Base-by-base conservation (phyloP, 2,888 invertebrate genomes). In the Anoplius nigerrimus region DNA sequence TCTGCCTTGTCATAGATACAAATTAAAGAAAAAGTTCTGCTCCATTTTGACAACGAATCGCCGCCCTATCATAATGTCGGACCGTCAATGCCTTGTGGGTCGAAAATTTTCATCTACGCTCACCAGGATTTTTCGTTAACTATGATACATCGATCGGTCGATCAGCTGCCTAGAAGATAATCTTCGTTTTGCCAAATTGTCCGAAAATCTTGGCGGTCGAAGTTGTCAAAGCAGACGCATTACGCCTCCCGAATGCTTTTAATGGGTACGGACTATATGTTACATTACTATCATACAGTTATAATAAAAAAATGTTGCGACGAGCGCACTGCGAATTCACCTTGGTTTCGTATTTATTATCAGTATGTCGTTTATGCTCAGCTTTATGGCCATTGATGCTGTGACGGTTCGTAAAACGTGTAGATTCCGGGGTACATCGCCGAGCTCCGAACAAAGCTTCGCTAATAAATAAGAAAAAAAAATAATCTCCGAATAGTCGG, bases 241-340 rank as follows among this genome's bases (percentile, higher is more conserved):
- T 58, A 51, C 8, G 52, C 55, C 51, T 34, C 52, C n/a, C 60
- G 55, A 57, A 48, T 56, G 51, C 34, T 45, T n/a, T 65, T 46
- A 56, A 71, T 64, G 66, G 55, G 69, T 72, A 70, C 65, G 61
- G 61, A 72, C 68, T 62, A 66, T 76, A 78, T 80, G 74, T 79
- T 79, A 82, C 75, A 80, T 74, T 53, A 69, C 68, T 78, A 79
- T 76, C 62, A 62, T 80, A 77, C 76, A 79, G 73, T 82, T 65
- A n/a, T n/a, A 66, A 80, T 82, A 76, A 79, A 75, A 81, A 77
- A 76, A 62, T 76, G 56, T 61, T 58, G 58, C 60, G 66, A 73
- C 53, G 68, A 71, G 69, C 67, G 56, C 55, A 69, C 52, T 64
- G 66, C 71, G 46, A 46, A 51, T 75, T 72, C 58, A 52, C 54